A percentile compares a stretch with the other conserved stretches of the same genome.
phyloP scores from a whole-genome alignment of 2,888 invertebrate genomes.

The Sinhomidia bicolor region DNA sequence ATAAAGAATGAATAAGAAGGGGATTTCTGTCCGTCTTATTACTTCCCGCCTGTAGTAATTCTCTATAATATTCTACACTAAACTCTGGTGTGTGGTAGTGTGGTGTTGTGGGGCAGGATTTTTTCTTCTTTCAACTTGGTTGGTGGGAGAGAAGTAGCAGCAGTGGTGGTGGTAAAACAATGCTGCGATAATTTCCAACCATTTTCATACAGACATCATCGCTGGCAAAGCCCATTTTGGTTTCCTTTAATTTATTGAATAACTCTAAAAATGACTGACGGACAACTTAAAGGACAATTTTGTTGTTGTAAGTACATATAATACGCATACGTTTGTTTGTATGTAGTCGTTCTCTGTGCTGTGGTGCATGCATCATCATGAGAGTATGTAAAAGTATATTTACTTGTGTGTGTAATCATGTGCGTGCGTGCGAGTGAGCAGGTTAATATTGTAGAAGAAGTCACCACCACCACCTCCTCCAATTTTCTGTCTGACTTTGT shows the following conservation, averaged over 20 bases:
- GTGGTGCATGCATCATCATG: no score
- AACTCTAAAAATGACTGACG: slow-evolving; percentile 40
- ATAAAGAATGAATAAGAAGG: background rate
- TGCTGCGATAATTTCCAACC: background rate
- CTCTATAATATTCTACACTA: background rate
- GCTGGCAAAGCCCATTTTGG: background rate
- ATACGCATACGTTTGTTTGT: background rate
- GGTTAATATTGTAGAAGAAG: slow-evolving; percentile 47
- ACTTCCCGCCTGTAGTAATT: background rate
- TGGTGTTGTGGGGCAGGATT: no score
- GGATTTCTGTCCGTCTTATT: background rate
- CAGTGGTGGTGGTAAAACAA: no score
- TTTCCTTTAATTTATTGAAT: slow-evolving; percentile 49
- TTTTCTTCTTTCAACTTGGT: background rate
- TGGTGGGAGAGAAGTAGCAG: background rate
- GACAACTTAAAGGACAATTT: slow-evolving; percentile 54
- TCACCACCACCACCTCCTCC: slow-evolving; percentile 41
- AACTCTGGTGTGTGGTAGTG: no score
- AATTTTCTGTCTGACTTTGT: slow-evolving; percentile 48
- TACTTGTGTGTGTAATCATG: slow-evolving; percentile 18
- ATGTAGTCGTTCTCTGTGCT: background rate
- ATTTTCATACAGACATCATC: slow-evolving; percentile 26
- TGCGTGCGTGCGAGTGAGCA: slow-evolving; percentile 41
- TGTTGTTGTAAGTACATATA: background rate
- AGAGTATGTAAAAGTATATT: background rate